Conservation (phyloP, 2,113 vertebrate species). For the Barbus barbus region DNA sequence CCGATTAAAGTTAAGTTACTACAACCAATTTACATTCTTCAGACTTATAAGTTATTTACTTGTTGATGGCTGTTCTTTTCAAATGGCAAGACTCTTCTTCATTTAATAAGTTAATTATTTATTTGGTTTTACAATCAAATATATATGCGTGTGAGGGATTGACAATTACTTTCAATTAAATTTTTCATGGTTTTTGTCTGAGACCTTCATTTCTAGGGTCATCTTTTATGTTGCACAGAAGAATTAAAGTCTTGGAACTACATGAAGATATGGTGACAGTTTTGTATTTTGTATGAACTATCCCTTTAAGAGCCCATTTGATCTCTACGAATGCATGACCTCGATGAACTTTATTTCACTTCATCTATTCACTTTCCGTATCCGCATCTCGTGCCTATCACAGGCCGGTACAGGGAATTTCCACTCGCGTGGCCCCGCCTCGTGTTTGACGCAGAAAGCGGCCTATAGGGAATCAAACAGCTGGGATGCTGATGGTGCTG, state of each 20-base stretch:
- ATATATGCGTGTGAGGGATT: too few species aligned
- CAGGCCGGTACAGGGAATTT: slow-evolving; percentile 73
- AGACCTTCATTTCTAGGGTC: too few species aligned
- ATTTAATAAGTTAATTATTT: too few species aligned
- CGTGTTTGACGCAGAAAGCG: slow-evolving; percentile 70
- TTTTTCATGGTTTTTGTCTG: too few species aligned
- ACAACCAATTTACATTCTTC: too few species aligned
- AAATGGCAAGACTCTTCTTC: not conserved
- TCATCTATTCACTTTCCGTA: slow-evolving; percentile 37
- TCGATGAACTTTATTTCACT: not conserved
- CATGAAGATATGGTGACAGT: not conserved
- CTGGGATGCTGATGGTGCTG: slow-evolving; percentile 40
- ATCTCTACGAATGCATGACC: not conserved
- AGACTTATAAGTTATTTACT: too few species aligned
- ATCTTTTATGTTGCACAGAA: too few species aligned
- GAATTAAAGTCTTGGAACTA: too few species aligned
- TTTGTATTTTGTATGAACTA: not conserved
- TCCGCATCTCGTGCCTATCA: slow-evolving; percentile 67
- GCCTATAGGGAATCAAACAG: slow-evolving; percentile 60
- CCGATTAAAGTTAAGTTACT: not conserved
- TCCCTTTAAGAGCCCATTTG: not conserved
- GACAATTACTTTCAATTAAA: too few species aligned
- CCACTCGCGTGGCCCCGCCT: slow-evolving; percentile 72
- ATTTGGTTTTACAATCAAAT: too few species aligned
- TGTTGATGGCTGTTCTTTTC: not conserved